Percentiles rank a stretch among this genome's conserved stretches.
phyloP scores from a whole-genome alignment of 2,888 invertebrate genomes.

The Tetanocera ferruginea region DNA sequence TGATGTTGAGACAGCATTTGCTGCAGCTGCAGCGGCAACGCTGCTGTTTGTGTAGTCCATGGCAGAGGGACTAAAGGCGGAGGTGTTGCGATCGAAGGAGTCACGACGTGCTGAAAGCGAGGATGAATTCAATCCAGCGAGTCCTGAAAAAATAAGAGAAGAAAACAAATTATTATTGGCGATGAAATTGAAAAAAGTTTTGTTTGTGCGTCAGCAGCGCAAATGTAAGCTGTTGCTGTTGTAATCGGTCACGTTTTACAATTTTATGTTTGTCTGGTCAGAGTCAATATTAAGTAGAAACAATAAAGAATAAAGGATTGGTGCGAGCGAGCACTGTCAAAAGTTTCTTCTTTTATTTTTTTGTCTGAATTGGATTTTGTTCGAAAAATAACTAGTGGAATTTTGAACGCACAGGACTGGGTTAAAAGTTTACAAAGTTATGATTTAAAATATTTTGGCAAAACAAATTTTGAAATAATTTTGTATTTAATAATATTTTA shows the following conservation, averaged over 20 bases:
- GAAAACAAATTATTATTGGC: constrained; percentile 40
- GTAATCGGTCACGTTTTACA: constrained; percentile 38
- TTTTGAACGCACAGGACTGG: too few relatives aligned
- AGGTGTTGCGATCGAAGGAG: constrained; percentile 83
- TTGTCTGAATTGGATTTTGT: too few relatives aligned
- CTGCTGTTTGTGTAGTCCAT: constrained; percentile 74
- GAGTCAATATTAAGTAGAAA: not conserved
- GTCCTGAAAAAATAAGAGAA: constrained; percentile 67
- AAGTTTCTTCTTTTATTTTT: too few relatives aligned
- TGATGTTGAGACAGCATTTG: constrained; percentile 67
- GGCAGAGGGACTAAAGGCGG: constrained; percentile 81
- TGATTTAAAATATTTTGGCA: too few relatives aligned
- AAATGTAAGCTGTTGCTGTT: constrained; percentile 11
- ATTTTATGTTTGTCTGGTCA: constrained; percentile 25
- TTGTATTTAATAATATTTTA: too few relatives aligned
- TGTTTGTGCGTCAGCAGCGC: not conserved
- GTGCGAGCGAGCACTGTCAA: not conserved
- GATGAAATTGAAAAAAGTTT: constrained; percentile 20
- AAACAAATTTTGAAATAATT: too few relatives aligned
- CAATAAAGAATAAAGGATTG: not conserved
- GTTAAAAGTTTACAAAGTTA: too few relatives aligned
- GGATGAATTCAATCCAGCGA: constrained; percentile 74
- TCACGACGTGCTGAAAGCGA: constrained; percentile 81
- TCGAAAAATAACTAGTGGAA: too few relatives aligned
- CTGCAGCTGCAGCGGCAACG: constrained; percentile 66